Evolutionary conservation across 2,888 invertebrate genomes (phyloP), one percentile per base, ranked within the genome.

Genomic region (Ommatoiulus sabulosus): DNA sequence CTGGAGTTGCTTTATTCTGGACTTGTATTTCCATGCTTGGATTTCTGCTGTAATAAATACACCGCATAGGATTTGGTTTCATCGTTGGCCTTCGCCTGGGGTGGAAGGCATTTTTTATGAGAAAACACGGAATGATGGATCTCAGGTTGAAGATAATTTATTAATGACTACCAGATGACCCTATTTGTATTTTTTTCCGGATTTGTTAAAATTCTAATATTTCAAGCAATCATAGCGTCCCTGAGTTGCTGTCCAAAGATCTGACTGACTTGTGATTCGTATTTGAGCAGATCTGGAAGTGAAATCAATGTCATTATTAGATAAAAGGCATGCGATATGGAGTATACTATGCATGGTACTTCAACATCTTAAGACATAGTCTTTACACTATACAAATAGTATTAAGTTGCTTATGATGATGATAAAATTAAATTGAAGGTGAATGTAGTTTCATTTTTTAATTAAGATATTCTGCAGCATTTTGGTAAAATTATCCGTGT

Each of bases 71-170:
- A 20, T 63, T 20, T 4, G 20, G 63, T 63, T 63, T 63, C 63
- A 63, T 63, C 20, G n/a, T 20, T 63, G 63, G n/a, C 63, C 63
- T 63, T 63, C 63, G 20, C 20, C 4, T 8, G 20, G 48, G 20
- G 20, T 3, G 3, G 20, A 3, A 20, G 6, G 20, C 20, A 6
- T 4, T 63, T 63, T n/a, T 63, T 4, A 63, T 63, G 20, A 63
- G 20, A 20, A 63, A 63, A 63, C 7, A 63, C 5, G n/a, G 63
- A 63, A 20, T 15, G 63, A 63, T 20, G 63, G 63, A 20, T 4
- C 63, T 63, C 63, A n/a, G 63, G 63, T 63, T 63, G 63, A 20
- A 63, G 63, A 20, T 63, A 63, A 63, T 63, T 63, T 63, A 63
- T 63, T 63, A 20, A 63, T 63, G 63, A 6, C 20, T 63, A 20